Base-by-base conservation (phyloP, 2,888 invertebrate species). In the Eueremaeus valkanovi region DNA sequence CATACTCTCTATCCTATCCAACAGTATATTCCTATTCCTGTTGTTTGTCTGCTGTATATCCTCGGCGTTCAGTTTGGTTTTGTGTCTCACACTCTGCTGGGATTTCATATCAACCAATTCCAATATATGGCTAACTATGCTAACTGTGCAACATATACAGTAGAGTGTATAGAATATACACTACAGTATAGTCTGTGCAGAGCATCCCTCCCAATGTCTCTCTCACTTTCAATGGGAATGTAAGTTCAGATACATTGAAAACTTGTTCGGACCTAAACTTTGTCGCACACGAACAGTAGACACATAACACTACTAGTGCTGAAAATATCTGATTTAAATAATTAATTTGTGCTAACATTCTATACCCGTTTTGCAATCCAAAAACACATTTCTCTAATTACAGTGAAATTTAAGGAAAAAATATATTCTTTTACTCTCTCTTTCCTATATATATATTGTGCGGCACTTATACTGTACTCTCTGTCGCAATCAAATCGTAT, bases 101-200 rank as follows among this genome's bases (percentile, higher is more conserved):
- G 61, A 63, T 63, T 63, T 33, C 18, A 63, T 63, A 63, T 31
- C 33, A 63, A 63, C 18, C 33, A 1, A 63, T 63, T 8, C 31
- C 31, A 63, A 29, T 33, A 3, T 18, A n/a, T 63, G 31, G 33
- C 33, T 31, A 33, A 33, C 33, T 63, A 1, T 63, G 33, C 33
- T 63, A 16, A 33, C n/a, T n/a, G 11, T 3, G 33, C 61, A 29
- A 29, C 61, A 61, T 24, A 8, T 55, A 24, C 27, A 49, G 42
- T 42, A 42, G 42, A 11, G 13, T 42, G 13, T 13, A 42, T 42
- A 42, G 21, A 55, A 55, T n/a, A 49, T 49, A 49, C 21, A 55
- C 24, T 21, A 55, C 55, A 42, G 13, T 11, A 42, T 42, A 11
- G 13, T 11, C 13, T 42, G n/a, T n/a, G n/a, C n/a, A n/a, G n/a